phyloP scores from a whole-genome alignment of 2,888 invertebrate genomes.

The Laspeyria flexula region DNA sequence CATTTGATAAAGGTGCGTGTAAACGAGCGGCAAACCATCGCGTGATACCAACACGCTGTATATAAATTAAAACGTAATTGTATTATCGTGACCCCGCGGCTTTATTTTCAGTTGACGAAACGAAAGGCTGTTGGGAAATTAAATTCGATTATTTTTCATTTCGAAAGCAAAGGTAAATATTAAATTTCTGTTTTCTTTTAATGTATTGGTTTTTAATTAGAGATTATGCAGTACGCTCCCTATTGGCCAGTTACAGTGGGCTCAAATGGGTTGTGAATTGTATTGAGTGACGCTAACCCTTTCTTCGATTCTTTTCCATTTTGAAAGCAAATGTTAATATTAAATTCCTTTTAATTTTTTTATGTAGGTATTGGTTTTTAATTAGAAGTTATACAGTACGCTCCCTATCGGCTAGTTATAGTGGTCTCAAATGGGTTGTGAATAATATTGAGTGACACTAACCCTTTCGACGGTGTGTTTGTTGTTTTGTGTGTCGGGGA shows the following conservation, averaged over 20 bases:
- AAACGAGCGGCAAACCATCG: slow-evolving; percentile 63
- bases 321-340: neutral
- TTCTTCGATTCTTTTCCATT: too few relatives aligned
- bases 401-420: neutral
- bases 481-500: neutral
- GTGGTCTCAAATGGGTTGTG: neutral
- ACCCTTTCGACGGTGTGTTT: neutral
- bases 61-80: slow-evolving; percentile 86
- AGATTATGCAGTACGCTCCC: neutral
- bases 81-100: slow-evolving; percentile 83
- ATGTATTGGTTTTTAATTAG: slow-evolving; percentile 14
- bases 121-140: slow-evolving; percentile 49
- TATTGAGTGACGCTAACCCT: neutral
- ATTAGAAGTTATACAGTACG: slow-evolving; percentile 1
- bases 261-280: neutral
- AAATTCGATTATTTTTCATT: slow-evolving; percentile 34
- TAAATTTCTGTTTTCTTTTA: slow-evolving; percentile 8
- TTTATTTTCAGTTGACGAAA: slow-evolving; percentile 70
- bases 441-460: neutral
- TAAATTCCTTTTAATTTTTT: slow-evolving; percentile 8
- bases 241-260: neutral
- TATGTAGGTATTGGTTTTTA: slow-evolving; percentile 14
- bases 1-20: slow-evolving; percentile 82
- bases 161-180: neutral
- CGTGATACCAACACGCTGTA: slow-evolving; percentile 76